Evolutionary conservation across 2,797 vertebrate species (phyloP).

Genomic region (Tragopan temminckii): DNA sequence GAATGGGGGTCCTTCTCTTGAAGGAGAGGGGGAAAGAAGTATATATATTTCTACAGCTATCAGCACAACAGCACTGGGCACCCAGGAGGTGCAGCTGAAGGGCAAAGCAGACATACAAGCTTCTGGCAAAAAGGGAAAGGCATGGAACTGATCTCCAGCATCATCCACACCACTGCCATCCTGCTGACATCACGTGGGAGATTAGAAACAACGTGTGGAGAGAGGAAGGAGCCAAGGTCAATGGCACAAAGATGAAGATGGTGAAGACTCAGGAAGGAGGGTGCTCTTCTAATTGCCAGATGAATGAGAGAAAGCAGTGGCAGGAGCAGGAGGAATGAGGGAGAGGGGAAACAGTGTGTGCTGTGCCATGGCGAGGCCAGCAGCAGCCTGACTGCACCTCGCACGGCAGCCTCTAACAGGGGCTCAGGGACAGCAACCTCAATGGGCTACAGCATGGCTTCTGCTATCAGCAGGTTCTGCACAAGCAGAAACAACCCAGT

Average conservation of each 20-base stretch:
- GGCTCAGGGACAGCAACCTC: not conserved
- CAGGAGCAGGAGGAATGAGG: not conserved
- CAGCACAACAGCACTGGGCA: not conserved
- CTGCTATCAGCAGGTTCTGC: not conserved
- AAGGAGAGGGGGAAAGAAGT: not conserved
- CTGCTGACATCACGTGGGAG: not conserved
- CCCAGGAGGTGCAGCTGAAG: not conserved
- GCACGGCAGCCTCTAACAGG: rapidly evolving
- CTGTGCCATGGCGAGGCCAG: no score
- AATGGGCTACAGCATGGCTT: rapidly evolving
- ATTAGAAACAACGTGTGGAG: no score
- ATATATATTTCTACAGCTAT: not conserved
- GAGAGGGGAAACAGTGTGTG: no score
- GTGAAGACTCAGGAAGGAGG: not conserved
- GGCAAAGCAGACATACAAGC: not conserved
- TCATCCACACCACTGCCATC: not conserved
- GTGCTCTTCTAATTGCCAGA: not conserved
- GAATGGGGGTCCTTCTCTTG: not conserved
- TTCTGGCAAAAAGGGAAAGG: not conserved
- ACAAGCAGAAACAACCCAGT: not conserved
- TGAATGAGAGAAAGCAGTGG: no score
- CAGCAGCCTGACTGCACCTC: no score
- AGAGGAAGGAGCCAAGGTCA: not conserved
- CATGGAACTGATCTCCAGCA: no score
- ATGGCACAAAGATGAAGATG: not conserved